Evolutionary conservation across 2,113 vertebrate genomes (phyloP).

Genomic region (Oncorhynchus kisutch): DNA sequence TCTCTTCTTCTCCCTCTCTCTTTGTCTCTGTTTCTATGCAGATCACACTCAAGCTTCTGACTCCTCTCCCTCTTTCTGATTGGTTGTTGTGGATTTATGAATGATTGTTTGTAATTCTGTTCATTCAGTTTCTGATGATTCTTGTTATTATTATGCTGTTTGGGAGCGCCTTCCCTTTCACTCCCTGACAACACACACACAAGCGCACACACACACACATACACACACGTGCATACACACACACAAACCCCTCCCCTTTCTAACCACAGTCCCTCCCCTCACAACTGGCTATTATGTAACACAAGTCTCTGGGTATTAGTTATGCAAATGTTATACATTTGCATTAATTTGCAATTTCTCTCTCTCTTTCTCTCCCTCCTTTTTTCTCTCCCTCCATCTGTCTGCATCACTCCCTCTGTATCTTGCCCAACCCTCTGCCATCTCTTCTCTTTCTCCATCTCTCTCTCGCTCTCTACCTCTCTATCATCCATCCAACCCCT

Average conservation of each 20-base stretch:
- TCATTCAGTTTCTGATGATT: background rate
- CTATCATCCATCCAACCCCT: too few relatives aligned
- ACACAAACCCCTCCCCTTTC: constrained; percentile 8
- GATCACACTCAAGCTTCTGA: background rate
- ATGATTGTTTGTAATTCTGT: background rate
- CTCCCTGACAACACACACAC: too few relatives aligned
- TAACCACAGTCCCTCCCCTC: constrained; percentile 61
- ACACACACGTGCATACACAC: too few relatives aligned
- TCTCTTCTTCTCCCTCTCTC: constrained; percentile 11
- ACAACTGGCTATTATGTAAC: constrained; percentile 67
- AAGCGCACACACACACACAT: too few relatives aligned
- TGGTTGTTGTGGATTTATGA: background rate
- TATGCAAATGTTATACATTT: constrained; percentile 70
- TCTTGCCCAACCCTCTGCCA: too few relatives aligned
- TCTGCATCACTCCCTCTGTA: too few relatives aligned
- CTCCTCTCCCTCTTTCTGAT: constrained; percentile 13
- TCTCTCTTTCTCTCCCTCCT: background rate
- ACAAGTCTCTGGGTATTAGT: constrained; percentile 63
- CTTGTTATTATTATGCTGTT: too few relatives aligned
- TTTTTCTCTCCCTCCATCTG: too few relatives aligned
- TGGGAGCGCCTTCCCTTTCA: too few relatives aligned
- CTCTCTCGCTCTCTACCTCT: too few relatives aligned
- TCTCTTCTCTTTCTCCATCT: too few relatives aligned
- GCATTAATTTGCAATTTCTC: constrained; percentile 53
- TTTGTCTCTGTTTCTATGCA: constrained; percentile 39